These are phyloP conservation scores for Dioctria linearis DNA, from an alignment of 2,888 invertebrate genomes.

Conservation along the genomic window DNA sequence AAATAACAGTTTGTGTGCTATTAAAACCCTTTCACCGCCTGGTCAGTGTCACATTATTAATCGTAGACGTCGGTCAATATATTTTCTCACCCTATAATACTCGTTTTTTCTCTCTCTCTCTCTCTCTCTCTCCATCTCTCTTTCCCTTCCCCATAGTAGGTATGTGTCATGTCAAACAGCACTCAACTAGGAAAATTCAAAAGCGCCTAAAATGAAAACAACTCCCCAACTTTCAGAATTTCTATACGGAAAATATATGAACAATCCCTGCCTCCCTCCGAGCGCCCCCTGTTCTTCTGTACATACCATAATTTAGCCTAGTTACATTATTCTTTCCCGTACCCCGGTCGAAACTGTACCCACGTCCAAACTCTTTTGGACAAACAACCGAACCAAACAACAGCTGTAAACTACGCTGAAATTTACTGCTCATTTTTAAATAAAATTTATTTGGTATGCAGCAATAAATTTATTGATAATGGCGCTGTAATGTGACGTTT, in stretches of 20 bases:
- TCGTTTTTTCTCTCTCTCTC: no score
- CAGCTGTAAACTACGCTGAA: conserved; percentile 50
- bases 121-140: no score
- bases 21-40: conserved; percentile 28
- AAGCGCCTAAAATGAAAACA: conserved; percentile 33
- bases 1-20: conserved; percentile 30
- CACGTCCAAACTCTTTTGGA: not conserved
- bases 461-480: conserved; percentile 60
- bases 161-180: conserved; percentile 29
- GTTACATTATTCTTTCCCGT: no score
- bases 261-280: not conserved
- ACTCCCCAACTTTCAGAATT: conserved; percentile 23
- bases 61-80: conserved; percentile 5
- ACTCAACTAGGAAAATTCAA: conserved; percentile 34
- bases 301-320: no score
- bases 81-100: no score
- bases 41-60: conserved; percentile 19
- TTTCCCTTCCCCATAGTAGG: no score
- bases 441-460: conserved; percentile 52
- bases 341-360: not conserved
- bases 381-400: conserved; percentile 22
- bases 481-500: conserved; percentile 61
- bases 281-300: no score
- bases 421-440: conserved; percentile 51
- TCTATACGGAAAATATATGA: conserved; percentile 46